Percentiles rank a stretch among this genome's conserved stretches.
These are phyloP conservation scores for Globodera rostochiensis DNA, from an alignment of 1,140 invertebrate species.

Conservation along the genomic window DNA sequence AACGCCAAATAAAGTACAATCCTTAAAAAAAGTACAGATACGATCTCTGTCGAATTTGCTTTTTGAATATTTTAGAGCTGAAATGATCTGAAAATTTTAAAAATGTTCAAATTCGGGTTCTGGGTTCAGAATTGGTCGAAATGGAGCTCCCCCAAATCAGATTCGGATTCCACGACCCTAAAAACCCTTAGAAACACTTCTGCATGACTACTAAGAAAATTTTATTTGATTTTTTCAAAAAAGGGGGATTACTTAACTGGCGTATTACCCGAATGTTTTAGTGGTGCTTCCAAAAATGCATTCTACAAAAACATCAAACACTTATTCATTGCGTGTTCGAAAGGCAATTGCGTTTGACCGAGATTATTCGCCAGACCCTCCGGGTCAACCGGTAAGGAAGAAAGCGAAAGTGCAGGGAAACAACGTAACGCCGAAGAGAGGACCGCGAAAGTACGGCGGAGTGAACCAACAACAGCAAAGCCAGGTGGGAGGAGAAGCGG, in stretches of 20 bases:
- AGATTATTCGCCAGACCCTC: constrained; percentile 21
- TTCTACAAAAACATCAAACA: constrained; percentile 8
- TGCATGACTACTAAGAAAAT: too few species aligned
- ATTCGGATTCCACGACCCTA: too few species aligned
- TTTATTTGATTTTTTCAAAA: too few species aligned
- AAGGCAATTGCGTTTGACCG: constrained; percentile 18
- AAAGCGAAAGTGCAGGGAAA: constrained; percentile 11
- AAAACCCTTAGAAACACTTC: too few species aligned
- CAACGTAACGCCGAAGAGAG: constrained; percentile 7
- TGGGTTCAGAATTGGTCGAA: too few species aligned
- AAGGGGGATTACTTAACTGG: background rate
- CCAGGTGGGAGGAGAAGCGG: background rate
- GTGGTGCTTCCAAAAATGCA: background rate
- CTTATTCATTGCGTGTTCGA: constrained; percentile 24
- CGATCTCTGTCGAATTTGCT: too few species aligned
- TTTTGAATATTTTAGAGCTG: too few species aligned
- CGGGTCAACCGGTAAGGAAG: constrained; percentile 9
- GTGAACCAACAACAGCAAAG: constrained; percentile 1
- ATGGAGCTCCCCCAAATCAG: too few species aligned
- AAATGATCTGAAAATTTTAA: too few species aligned
- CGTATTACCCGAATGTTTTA: background rate
- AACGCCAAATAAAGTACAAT: too few species aligned
- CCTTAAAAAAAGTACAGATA: too few species aligned
- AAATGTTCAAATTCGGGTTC: too few species aligned
- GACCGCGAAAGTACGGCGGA: background rate